Conservation (phyloP, 2,113 vertebrate species). For the Haemorhous mexicanus region DNA sequence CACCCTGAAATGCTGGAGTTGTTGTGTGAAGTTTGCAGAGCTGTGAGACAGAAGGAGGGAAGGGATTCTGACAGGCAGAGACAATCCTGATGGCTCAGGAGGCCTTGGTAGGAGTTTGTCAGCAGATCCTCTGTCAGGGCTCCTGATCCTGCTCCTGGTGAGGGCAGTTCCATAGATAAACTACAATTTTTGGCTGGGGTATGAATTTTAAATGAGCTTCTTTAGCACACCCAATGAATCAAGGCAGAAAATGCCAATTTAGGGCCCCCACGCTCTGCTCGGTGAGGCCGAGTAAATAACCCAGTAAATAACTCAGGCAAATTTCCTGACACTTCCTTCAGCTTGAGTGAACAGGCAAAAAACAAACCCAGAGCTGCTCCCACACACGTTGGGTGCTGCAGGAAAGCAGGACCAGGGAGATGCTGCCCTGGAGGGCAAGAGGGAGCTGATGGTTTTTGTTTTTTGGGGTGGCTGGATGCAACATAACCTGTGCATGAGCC, state of each 20-base stretch:
- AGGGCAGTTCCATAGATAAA: neutral
- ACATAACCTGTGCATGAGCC: neutral
- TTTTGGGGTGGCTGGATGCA: neutral
- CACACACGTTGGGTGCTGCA: neutral
- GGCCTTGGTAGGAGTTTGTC: neutral
- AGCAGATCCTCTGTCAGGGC: neutral
- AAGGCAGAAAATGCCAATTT: neutral
- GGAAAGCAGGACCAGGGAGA: neutral
- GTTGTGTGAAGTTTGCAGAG: neutral
- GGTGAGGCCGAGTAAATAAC: neutral
- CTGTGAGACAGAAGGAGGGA: neutral
- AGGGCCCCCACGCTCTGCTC: neutral
- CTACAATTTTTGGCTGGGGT: neutral
- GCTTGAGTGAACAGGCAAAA: neutral
- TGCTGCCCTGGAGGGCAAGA: neutral
- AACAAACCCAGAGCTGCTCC: neutral
- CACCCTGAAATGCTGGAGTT: neutral
- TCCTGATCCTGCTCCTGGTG: neutral
- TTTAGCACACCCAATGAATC: neutral
- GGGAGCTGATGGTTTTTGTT: rapidly evolving
- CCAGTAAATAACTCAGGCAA: neutral
- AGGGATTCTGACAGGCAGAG: neutral
- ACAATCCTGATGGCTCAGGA: neutral
- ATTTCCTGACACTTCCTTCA: neutral
- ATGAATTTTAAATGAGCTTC: neutral